A percentile compares a stretch with the other conserved stretches of the same genome.
These are phyloP conservation scores for Dendrolimus houi DNA, from an alignment of 2,888 invertebrate species.

Conservation along the genomic window DNA sequence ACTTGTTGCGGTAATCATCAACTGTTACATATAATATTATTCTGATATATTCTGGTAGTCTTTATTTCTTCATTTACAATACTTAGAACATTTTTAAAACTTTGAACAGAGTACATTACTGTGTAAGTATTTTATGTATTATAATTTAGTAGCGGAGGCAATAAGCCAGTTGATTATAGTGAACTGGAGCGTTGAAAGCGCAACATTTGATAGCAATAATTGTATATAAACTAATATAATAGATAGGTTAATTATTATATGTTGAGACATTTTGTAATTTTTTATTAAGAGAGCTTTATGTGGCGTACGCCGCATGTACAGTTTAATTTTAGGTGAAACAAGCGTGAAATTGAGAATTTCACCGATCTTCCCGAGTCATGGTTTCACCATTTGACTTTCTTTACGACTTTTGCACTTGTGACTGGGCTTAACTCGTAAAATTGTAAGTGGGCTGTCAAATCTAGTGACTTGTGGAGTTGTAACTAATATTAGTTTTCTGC, in stretches of 20 bases:
- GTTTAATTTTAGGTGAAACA: slow-evolving; percentile 42
- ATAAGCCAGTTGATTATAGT: slow-evolving; percentile 50
- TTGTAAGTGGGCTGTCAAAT: slow-evolving; percentile 22
- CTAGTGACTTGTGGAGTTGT: slow-evolving; percentile 11
- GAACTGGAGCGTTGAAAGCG: slow-evolving; percentile 66
- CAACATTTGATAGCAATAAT: slow-evolving; percentile 71
- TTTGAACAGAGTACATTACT: slow-evolving; percentile 31
- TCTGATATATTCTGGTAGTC: no score
- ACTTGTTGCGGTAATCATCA: no score
- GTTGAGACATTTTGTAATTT: slow-evolving; percentile 69
- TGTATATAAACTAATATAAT: slow-evolving; percentile 55
- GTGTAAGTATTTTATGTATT: slow-evolving; percentile 33
- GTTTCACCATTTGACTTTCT: slow-evolving; percentile 33
- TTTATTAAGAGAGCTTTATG: slow-evolving; percentile 70
- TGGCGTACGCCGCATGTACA: slow-evolving; percentile 56
- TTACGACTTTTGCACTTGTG: slow-evolving; percentile 40
- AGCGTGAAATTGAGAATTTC: slow-evolving; percentile 69
- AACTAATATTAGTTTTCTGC: slow-evolving; percentile 22
- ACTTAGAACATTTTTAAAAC: background rate
- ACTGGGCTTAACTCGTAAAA: slow-evolving; percentile 34
- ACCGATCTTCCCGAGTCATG: slow-evolving; percentile 50
- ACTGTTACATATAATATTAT: no score
- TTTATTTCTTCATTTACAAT: no score
- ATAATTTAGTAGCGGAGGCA: slow-evolving; percentile 52
- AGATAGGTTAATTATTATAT: slow-evolving; percentile 72